phyloP scores from a whole-genome alignment of 2,888 invertebrate species.

The Patella caerulea region DNA sequence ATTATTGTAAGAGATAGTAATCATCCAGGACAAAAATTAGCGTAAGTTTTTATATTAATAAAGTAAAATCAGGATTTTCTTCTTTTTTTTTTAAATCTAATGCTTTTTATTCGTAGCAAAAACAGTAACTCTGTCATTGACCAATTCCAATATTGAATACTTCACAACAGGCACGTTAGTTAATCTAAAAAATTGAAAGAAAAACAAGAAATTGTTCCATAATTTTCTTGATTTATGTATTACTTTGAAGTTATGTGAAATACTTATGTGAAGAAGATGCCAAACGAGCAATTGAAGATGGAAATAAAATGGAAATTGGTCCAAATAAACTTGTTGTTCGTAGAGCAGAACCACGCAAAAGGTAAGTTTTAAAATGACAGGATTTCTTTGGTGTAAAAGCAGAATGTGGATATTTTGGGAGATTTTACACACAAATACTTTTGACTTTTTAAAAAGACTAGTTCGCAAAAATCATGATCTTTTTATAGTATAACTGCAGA shows the following conservation, averaged over 20 bases:
- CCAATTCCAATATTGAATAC: background rate
- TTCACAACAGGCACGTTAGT: constrained; percentile 2
- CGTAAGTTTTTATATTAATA: constrained; percentile 42
- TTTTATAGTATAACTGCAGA: too few species aligned
- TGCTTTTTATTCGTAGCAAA: too few species aligned
- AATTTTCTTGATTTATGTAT: background rate
- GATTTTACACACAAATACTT: too few species aligned
- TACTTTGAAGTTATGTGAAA: constrained; percentile 47
- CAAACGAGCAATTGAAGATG: constrained; percentile 41
- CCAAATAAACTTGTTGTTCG: constrained; percentile 41
- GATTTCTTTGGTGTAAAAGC: too few species aligned
- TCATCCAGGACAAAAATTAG: constrained; percentile 51
- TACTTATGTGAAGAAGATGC: constrained; percentile 52
- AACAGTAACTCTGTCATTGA: too few species aligned
- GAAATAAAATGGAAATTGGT: constrained; percentile 41
- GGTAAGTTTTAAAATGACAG: constrained; percentile 31
- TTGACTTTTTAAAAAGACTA: too few species aligned
- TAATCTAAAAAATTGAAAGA: background rate
- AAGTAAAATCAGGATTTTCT: background rate
- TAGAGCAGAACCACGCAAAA: constrained; percentile 35
- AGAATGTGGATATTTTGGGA: too few species aligned
- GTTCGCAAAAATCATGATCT: too few species aligned
- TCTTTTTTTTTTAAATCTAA: too few species aligned
- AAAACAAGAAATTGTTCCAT: background rate
- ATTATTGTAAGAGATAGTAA: constrained; percentile 49